Percentiles rank a stretch among this genome's conserved stretches.
Evolutionary conservation across 1,140 invertebrate species (phyloP).

Genomic region (Acyrthosiphon pisum): DNA sequence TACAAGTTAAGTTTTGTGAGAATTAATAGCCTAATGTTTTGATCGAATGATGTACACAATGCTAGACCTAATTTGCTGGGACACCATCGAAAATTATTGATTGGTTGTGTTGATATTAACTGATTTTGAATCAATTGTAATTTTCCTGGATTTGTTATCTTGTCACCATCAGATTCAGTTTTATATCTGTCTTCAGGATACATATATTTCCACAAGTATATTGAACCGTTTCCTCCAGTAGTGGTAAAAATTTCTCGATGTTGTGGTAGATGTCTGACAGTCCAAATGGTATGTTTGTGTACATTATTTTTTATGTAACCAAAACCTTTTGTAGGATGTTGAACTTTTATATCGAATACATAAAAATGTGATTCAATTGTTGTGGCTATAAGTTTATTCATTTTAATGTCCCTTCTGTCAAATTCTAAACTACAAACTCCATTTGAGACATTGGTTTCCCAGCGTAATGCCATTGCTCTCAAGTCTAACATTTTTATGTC

Average conservation of each 20-base stretch:
- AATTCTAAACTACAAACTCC: constrained; percentile 91
- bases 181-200: constrained; percentile 73
- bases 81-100: constrained; percentile 91
- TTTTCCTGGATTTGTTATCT: constrained; percentile 78
- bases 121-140: constrained; percentile 80
- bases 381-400: constrained; percentile 94
- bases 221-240: constrained; percentile 83
- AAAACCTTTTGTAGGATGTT: constrained; percentile 47
- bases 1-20: constrained; percentile 84
- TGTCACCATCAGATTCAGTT: constrained; percentile 73
- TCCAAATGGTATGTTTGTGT: constrained; percentile 87
- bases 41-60: constrained; percentile 91
- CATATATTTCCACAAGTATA: constrained; percentile 95
- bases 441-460: constrained; percentile 94
- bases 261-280: constrained; percentile 86
- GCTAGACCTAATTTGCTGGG: constrained; percentile 86
- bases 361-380: constrained; percentile 93
- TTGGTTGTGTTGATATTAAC: constrained; percentile 84
- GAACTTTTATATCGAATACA: constrained; percentile 77
- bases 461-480: constrained; percentile 80
- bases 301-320: constrained; percentile 65
- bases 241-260: constrained; percentile 94
- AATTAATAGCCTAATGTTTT: constrained; percentile 85
- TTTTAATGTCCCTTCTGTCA: constrained; percentile 90
- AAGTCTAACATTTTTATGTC: constrained; percentile 96